A percentile compares a stretch with the other conserved stretches of the same genome.
Conservation (phyloP, 1,140 invertebrate species). For the Trinorchestia longiramus region DNA sequence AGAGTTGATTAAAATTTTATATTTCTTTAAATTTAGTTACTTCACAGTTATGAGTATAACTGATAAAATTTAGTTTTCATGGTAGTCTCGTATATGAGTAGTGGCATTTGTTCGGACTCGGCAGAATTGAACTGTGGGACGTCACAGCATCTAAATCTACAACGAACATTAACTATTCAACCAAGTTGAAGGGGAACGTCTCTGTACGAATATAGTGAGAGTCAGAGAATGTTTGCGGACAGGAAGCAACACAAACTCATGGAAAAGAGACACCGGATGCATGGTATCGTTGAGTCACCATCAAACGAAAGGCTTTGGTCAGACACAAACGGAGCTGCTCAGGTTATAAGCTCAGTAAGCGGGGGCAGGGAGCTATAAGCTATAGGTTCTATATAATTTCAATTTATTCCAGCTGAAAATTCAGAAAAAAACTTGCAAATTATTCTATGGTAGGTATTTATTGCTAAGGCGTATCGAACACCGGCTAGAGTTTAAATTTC, state of each 20-base stretch:
- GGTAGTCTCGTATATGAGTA: neutral
- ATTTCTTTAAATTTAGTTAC: neutral
- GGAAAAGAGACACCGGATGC: constrained; percentile 25
- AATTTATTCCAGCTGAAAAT: neutral
- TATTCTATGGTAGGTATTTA: neutral
- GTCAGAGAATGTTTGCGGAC: constrained; percentile 28
- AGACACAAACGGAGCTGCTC: constrained; percentile 38
- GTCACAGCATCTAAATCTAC: constrained; percentile 30
- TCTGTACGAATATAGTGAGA: constrained; percentile 3
- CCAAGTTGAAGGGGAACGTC: neutral
- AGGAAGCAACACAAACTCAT: constrained; percentile 44
- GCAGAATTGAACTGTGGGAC: constrained; percentile 34
- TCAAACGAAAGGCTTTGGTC: constrained; percentile 28
- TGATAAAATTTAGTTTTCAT: neutral
- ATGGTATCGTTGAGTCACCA: constrained; percentile 2
- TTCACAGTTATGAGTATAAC: neutral
- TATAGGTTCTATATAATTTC: constrained; percentile 22
- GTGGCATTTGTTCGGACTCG: constrained; percentile 11
- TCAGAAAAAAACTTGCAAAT: constrained; percentile 32
- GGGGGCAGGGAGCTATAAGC: constrained; percentile 49
- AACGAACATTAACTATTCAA: constrained; percentile 20
- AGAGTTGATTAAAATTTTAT: neutral
- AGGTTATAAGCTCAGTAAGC: constrained; percentile 4
- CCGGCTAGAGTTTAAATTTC: constrained; percentile 13
- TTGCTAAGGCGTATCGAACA: neutral